These are phyloP conservation scores for Argyra leucocephala DNA, from an alignment of 2,888 invertebrate genomes.

Conservation along the genomic window DNA sequence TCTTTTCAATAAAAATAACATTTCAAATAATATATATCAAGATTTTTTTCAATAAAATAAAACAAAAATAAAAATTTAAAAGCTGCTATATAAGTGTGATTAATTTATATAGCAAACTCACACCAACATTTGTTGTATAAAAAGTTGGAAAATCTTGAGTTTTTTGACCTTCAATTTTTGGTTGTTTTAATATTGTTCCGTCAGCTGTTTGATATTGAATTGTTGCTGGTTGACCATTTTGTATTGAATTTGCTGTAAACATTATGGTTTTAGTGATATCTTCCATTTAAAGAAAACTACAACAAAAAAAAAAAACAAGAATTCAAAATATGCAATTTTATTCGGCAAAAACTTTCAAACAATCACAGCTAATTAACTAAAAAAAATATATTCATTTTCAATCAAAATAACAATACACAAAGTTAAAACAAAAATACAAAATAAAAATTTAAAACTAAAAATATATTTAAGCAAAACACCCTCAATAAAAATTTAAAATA, in stretches of 20 bases:
- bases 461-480: no score
- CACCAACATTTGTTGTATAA: constrained; percentile 50
- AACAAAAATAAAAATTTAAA: neutral
- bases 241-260: constrained; percentile 54
- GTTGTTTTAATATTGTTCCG: constrained; percentile 53
- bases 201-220: constrained; percentile 61
- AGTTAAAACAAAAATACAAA: no score
- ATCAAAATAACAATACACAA: no score
- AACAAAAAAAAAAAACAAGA: constrained; percentile 15
- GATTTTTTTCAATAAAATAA: constrained; percentile 1
- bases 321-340: constrained; percentile 7
- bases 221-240: constrained; percentile 52
- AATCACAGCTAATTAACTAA: neutral
- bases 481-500: neutral
- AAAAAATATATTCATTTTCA: neutral
- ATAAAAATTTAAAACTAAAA: neutral
- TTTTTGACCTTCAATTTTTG: constrained; percentile 52
- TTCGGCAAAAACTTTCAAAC: neutral
- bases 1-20: no score
- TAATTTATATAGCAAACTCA: constrained; percentile 15
- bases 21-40: neutral
- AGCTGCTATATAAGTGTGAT: constrained; percentile 3
- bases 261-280: constrained; percentile 45
- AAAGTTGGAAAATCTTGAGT: constrained; percentile 59
- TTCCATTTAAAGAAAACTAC: constrained; percentile 33